Conservation (phyloP, 2,888 invertebrate species). For the Frankliniella intonsa region DNA sequence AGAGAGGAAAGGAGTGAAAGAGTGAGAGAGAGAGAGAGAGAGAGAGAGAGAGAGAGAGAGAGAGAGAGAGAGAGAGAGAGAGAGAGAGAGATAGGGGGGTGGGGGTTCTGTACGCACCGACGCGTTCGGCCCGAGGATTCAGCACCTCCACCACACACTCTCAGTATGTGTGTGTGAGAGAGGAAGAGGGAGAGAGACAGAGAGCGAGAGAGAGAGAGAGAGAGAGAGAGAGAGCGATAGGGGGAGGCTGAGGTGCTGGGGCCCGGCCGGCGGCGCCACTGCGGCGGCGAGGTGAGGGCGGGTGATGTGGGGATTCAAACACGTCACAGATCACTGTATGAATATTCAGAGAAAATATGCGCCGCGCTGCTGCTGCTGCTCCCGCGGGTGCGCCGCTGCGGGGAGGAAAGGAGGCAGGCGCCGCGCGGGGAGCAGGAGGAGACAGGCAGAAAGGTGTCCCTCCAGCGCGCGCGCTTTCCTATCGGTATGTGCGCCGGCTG, state of each 20-base stretch:
- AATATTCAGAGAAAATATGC: background rate
- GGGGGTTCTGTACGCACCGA: no score
- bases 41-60: conserved; percentile 1
- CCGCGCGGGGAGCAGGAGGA: no score
- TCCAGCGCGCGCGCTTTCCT: no score
- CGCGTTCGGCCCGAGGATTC: no score
- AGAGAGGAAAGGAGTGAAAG: background rate
- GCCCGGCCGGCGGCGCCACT: background rate
- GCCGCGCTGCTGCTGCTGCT: no score
- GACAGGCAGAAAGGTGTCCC: no score
- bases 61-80: background rate
- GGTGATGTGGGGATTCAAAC: background rate
- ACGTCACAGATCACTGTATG: background rate
- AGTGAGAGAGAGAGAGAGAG: conserved; percentile 1
- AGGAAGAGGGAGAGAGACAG: background rate
- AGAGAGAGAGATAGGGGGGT: background rate
- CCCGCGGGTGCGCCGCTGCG: no score
- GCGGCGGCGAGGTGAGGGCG: no score
- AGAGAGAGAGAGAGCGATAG: no score
- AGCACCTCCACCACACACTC: no score
- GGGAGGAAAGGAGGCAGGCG: no score
- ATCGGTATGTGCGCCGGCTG: no score
- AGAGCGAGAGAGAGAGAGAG: background rate
- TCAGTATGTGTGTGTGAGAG: background rate
- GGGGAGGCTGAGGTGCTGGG: background rate